phyloP scores from a whole-genome alignment of 2,888 invertebrate species.

The Cistogaster globosa region DNA sequence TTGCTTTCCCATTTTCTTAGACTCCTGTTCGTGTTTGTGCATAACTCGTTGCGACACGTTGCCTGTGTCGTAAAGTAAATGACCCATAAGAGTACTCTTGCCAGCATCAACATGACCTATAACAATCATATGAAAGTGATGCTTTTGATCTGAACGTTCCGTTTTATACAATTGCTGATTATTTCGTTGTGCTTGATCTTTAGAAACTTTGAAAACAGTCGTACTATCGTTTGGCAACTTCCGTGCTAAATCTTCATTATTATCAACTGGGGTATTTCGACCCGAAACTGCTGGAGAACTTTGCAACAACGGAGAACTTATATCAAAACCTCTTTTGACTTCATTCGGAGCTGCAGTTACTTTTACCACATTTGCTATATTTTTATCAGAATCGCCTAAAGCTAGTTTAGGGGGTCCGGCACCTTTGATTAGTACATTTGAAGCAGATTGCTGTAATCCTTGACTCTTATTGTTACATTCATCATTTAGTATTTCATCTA shows the following conservation, averaged over 20 bases:
- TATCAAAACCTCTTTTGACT: slow-evolving; percentile 79
- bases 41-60: slow-evolving; percentile 93
- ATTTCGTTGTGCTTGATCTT: slow-evolving; percentile 83
- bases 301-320: slow-evolving; percentile 86
- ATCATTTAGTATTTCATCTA: slow-evolving; percentile 88
- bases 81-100: slow-evolving; percentile 91
- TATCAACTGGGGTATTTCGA: slow-evolving; percentile 84
- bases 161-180: slow-evolving; percentile 86
- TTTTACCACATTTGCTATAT: slow-evolving; percentile 66
- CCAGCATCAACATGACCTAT: slow-evolving; percentile 94
- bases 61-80: slow-evolving; percentile 93
- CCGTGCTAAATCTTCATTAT: slow-evolving; percentile 74
- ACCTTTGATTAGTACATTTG: slow-evolving; percentile 51
- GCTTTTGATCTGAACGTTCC: slow-evolving; percentile 91
- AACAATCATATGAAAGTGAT: slow-evolving; percentile 94
- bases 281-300: slow-evolving; percentile 88
- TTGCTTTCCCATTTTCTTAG: slow-evolving; percentile 97
- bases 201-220: slow-evolving; percentile 78
- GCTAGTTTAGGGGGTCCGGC: slow-evolving; percentile 50
- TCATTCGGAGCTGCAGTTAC: slow-evolving; percentile 77
- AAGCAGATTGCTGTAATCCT: slow-evolving; percentile 65
- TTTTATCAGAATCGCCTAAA: slow-evolving; percentile 42
- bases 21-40: slow-evolving; percentile 99
- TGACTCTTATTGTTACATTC: slow-evolving; percentile 78
- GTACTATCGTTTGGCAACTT: slow-evolving; percentile 48